Conservation (phyloP, 2,113 vertebrate species). For the Mobula birostris region DNA sequence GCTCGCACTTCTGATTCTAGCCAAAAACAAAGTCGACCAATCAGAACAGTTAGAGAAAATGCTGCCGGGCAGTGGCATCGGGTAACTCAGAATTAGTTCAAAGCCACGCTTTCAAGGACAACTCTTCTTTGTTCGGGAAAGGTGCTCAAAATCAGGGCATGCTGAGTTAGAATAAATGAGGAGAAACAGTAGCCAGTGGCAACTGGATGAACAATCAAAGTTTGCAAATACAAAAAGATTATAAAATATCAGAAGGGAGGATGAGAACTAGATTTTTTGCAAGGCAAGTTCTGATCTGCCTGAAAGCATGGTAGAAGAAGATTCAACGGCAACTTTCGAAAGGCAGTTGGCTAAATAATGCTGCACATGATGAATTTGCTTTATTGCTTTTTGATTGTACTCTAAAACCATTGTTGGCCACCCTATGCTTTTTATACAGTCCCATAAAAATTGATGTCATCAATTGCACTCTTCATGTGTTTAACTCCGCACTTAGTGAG, state of each 20-base stretch:
- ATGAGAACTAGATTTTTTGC: background rate
- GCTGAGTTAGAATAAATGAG: background rate
- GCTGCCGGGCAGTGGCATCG: background rate
- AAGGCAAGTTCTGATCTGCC: background rate
- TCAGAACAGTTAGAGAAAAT: constrained; percentile 25
- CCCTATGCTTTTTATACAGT: too few species aligned
- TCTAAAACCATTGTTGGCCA: too few species aligned
- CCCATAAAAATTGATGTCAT: too few species aligned
- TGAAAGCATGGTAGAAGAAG: background rate
- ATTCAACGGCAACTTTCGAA: background rate
- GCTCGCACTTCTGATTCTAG: constrained; percentile 81
- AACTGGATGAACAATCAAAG: background rate
- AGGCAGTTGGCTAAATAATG: background rate
- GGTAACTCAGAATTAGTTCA: background rate
- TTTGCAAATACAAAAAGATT: background rate
- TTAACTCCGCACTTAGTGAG: too few species aligned
- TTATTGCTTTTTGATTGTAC: too few species aligned
- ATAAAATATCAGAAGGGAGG: background rate
- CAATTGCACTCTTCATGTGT: too few species aligned
- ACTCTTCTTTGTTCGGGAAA: background rate
- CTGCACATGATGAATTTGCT: too few species aligned
- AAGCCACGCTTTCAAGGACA: background rate
- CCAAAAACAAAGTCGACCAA: constrained; percentile 43
- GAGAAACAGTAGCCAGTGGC: background rate
- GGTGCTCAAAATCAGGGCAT: background rate